These are phyloP conservation scores for Anthoscopus minutus DNA, from an alignment of 2,113 vertebrate genomes.

Conservation along the genomic window DNA sequence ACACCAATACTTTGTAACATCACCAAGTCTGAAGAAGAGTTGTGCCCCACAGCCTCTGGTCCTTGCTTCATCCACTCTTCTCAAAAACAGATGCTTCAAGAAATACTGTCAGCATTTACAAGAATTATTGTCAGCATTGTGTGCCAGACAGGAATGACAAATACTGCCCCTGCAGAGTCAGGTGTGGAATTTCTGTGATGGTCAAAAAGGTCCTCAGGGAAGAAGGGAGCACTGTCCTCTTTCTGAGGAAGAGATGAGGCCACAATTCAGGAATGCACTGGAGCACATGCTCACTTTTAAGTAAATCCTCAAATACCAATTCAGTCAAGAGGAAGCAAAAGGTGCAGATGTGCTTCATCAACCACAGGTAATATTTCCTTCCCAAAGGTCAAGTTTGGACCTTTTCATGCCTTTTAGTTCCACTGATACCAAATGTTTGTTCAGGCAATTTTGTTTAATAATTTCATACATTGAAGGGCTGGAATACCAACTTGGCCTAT, in stretches of 20 bases:
- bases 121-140: neutral
- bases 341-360: neutral
- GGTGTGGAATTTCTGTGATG: neutral
- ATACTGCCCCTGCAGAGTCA: neutral
- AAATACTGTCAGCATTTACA: neutral
- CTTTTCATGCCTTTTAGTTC: neutral
- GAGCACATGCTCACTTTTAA: neutral
- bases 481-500: neutral
- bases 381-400: neutral
- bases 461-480: rapidly evolving
- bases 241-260: neutral
- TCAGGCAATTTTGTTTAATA: neutral
- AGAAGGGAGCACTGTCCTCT: neutral
- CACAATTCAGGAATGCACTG: neutral
- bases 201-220: rapidly evolving
- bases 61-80: neutral
- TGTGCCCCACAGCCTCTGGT: neutral
- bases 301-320: neutral
- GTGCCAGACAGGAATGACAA: neutral
- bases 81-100: neutral
- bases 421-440: neutral
- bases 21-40: neutral
- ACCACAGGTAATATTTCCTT: neutral
- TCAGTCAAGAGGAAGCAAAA: neutral
- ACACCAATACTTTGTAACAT: slow-evolving; percentile 5